Conservation (phyloP, 2,113 vertebrate species). For the Peromyscus maniculatus region DNA sequence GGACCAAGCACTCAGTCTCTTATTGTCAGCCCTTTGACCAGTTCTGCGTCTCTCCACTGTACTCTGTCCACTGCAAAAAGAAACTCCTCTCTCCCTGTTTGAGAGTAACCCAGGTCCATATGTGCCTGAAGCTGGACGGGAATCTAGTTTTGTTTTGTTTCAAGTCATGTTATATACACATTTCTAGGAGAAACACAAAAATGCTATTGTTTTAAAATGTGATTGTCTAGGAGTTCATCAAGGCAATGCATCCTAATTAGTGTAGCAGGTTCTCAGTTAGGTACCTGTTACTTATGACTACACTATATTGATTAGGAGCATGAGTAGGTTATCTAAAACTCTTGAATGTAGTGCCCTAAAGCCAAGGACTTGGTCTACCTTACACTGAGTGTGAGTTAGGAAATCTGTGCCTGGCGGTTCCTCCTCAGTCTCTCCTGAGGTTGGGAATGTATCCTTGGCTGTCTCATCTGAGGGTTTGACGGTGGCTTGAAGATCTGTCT, state of each 20-base stretch:
- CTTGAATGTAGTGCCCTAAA: not conserved
- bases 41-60: not conserved
- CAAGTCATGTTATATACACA: not conserved
- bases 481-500: not conserved
- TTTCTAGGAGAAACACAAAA: not conserved
- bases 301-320: not conserved
- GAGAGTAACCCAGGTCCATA: not conserved
- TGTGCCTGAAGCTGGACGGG: not conserved
- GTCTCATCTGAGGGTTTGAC: not conserved
- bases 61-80: not conserved
- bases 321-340: not conserved
- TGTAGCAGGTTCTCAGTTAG: not conserved
- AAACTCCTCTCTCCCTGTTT: not conserved
- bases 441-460: not conserved
- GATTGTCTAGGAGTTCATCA: constrained; percentile 20
- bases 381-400: not conserved
- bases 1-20: not conserved
- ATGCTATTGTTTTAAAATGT: not conserved
- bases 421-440: not conserved
- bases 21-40: not conserved
- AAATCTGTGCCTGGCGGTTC: not conserved
- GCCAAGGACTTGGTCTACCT: not conserved
- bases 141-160: not conserved
- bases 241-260: not conserved
- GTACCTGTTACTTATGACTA: not conserved